These are phyloP conservation scores for Montipora capricornis DNA, from an alignment of 64 coral and sea anemone species.

Conservation along the genomic window DNA sequence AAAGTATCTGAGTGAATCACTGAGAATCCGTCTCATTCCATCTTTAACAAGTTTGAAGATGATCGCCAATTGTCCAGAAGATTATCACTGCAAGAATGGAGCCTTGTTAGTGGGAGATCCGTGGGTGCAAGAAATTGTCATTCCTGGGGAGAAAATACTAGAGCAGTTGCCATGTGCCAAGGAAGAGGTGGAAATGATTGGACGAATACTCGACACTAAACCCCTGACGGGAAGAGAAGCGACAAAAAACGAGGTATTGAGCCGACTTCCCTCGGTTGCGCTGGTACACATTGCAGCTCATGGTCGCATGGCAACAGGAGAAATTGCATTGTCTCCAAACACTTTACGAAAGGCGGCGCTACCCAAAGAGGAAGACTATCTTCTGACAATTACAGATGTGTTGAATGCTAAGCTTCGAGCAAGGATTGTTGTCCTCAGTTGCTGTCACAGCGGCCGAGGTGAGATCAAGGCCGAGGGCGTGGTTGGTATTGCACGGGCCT, in stretches of 20 bases:
- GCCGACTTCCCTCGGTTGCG: background rate
- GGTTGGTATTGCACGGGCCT: slow-evolving; percentile 27
- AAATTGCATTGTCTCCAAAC: slow-evolving; percentile 13
- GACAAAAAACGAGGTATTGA: background rate
- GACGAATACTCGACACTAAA: background rate
- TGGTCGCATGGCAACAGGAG: slow-evolving; percentile 2
- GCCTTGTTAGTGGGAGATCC: slow-evolving; percentile 34
- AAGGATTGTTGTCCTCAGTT: slow-evolving; percentile 30
- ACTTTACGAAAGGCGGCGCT: background rate
- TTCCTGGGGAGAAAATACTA: background rate
- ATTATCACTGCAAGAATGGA: background rate
- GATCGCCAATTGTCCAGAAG: background rate
- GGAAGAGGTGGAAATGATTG: background rate
- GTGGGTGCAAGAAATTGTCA: background rate
- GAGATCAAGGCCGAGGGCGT: slow-evolving; percentile 46
- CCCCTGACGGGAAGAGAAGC: background rate
- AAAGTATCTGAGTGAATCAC: background rate
- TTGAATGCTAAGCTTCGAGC: background rate
- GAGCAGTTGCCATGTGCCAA: background rate
- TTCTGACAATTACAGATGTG: slow-evolving; percentile 41
- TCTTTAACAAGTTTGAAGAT: slow-evolving; percentile 9
- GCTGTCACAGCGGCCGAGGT: slow-evolving; percentile 43
- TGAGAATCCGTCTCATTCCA: slow-evolving; percentile 23
- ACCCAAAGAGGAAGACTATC: slow-evolving; percentile 4
- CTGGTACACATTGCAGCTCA: background rate